Evolutionary conservation across 2,797 vertebrate genomes (phyloP), one percentile per base, ranked within the genome.

Genomic region (Simalia tracyae): DNA sequence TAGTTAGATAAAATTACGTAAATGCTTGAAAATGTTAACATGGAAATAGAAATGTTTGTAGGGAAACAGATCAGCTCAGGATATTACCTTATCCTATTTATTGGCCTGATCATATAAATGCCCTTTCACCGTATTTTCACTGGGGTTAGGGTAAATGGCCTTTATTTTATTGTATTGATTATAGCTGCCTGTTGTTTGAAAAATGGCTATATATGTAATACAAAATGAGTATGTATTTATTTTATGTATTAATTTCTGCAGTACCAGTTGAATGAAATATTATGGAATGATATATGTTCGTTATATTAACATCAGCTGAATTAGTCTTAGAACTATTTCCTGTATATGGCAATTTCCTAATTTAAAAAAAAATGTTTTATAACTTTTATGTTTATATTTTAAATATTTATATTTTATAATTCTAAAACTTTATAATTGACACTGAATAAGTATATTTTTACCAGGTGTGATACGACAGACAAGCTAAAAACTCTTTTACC

Each of bases 391-490:
- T 36, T 76, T 76, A 19, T 81, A 24, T 81, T 8, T 91, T 36
- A 92, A 81, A 72, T 42, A 76, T 36, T 76, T 76, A 19, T 81
- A 81, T 81, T 8, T 92, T 36, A 92, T 63, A 72, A 81, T 81
- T 46, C 19, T 81, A 81, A 81, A 81, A 81, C 76, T 24, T 11
- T 81, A 81, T 36, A 81, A 81, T 26, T 46, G 36, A 81, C 46
- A 81, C 57, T 63, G 89, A 42, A 76, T 36, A 76, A 64, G 28
- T 66, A n/a, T 96, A 81, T 96, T 91, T 96, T 92, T 76, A 93
- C 64, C 95, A 99, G 99, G 97, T 99, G 99, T 96, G 99, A 99
- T 96, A 99, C 98, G 95, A 98, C 98, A 84, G 99, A 99, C 94
- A 99, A 99, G 95, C 97, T 99, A 91, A 99, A 98, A 97, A 97